Percentiles rank a stretch among this genome's conserved stretches.
These are phyloP conservation scores for Drepana arcuata DNA, from an alignment of 1,140 invertebrate species.

Conservation along the genomic window DNA sequence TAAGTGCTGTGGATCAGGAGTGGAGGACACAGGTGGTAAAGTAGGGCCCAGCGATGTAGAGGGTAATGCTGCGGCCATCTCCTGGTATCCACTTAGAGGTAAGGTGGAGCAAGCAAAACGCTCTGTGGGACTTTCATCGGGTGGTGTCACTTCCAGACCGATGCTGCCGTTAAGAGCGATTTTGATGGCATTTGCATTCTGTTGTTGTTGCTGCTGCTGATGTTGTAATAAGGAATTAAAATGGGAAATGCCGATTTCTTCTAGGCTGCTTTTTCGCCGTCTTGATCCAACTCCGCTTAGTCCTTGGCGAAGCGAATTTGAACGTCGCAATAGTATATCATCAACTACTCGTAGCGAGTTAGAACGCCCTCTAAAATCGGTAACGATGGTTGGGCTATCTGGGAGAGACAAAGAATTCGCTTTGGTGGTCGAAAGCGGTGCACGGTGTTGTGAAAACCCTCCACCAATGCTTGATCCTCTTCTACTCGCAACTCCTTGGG, in stretches of 20 bases:
- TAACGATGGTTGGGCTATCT: slow-evolving; percentile 86
- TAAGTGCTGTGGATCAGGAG: slow-evolving; percentile 81
- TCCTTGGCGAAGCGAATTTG: slow-evolving; percentile 87
- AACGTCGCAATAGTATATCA: slow-evolving; percentile 86
- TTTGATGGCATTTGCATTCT: slow-evolving; percentile 80
- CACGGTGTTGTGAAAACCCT: slow-evolving; percentile 77
- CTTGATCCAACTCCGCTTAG: slow-evolving; percentile 71
- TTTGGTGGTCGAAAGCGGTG: slow-evolving; percentile 85
- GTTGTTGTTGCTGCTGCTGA: slow-evolving; percentile 75
- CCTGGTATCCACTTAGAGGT: slow-evolving; percentile 52
- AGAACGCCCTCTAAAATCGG: slow-evolving; percentile 83
- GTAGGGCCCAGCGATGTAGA: slow-evolving; percentile 63
- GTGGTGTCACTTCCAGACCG: slow-evolving; percentile 87
- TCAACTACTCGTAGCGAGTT: slow-evolving; percentile 89
- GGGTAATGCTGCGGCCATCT: slow-evolving; percentile 67
- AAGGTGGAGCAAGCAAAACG: slow-evolving; percentile 61
- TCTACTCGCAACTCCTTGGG: slow-evolving; percentile 66
- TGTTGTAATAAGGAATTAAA: slow-evolving; percentile 76
- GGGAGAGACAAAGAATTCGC: slow-evolving; percentile 90
- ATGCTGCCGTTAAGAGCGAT: slow-evolving; percentile 89
- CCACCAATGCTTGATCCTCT: slow-evolving; percentile 75
- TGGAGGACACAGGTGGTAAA: slow-evolving; percentile 30
- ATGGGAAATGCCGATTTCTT: slow-evolving; percentile 88
- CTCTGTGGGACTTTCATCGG: slow-evolving; percentile 78
- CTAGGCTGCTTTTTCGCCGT: slow-evolving; percentile 84